Conservation (phyloP, 1,140 invertebrate genomes). For the Euura saliciscinereae region DNA sequence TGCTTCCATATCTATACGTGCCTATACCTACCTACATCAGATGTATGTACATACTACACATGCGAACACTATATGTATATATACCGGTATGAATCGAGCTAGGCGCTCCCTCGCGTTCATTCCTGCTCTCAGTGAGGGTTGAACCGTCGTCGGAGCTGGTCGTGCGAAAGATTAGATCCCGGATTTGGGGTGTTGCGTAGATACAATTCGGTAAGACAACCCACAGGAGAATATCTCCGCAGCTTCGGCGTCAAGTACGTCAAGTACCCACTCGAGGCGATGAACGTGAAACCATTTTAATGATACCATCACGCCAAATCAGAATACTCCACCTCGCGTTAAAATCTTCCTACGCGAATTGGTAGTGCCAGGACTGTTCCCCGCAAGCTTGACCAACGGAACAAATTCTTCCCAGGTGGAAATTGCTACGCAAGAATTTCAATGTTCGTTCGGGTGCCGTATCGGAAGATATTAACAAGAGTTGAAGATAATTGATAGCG, state of each 20-base stretch:
- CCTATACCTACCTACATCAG: background rate
- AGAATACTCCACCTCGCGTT: background rate
- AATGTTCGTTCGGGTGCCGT: no score
- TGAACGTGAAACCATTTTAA: background rate
- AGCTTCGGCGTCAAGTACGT: no score
- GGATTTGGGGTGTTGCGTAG: background rate
- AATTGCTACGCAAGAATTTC: no score
- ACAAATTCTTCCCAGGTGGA: no score
- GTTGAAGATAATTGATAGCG: no score
- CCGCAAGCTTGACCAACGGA: no score
- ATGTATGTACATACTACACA: background rate
- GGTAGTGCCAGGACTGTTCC: no score
- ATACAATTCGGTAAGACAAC: background rate
- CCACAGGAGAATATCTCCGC: background rate
- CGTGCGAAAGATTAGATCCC: background rate
- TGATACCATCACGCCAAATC: background rate
- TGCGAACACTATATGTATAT: background rate
- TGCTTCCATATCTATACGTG: background rate
- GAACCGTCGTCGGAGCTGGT: constrained; percentile 4
- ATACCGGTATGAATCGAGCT: background rate
- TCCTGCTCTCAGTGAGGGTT: background rate
- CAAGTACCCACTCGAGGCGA: no score
- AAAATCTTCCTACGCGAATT: background rate
- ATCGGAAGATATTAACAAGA: no score
- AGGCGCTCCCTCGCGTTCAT: background rate